Percentiles rank a stretch among this genome's conserved stretches.
These are phyloP conservation scores for Dione vanillae DNA, from an alignment of 2,888 invertebrate genomes.

Conservation along the genomic window DNA sequence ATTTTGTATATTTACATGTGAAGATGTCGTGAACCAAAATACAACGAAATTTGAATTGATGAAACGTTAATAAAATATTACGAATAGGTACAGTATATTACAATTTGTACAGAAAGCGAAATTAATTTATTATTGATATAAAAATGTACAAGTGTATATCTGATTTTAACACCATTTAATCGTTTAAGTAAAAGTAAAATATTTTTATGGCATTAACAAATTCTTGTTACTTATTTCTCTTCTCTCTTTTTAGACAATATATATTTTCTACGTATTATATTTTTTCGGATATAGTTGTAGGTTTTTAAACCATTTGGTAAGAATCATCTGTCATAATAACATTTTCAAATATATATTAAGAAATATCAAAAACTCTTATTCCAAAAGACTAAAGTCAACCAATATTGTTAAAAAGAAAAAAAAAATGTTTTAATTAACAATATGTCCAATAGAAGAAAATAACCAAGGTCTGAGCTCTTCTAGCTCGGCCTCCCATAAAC, in stretches of 20 bases:
- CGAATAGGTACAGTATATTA: conserved; percentile 32
- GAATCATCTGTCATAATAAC: too few species aligned
- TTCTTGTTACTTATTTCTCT: not conserved
- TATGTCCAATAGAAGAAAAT: not conserved
- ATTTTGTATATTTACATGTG: conserved; percentile 27
- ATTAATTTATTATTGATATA: not conserved
- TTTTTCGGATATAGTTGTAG: not conserved
- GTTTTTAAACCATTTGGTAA: not conserved
- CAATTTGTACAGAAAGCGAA: conserved; percentile 39
- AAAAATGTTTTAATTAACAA: not conserved
- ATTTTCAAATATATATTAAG: too few species aligned
- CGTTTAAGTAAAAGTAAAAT: too few species aligned
- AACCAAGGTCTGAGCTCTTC: too few species aligned
- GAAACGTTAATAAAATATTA: conserved; percentile 41
- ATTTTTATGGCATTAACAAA: not conserved
- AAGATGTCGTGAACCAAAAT: conserved; percentile 35
- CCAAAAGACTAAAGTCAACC: too few species aligned
- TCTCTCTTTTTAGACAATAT: not conserved
- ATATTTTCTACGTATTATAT: not conserved
- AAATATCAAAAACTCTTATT: too few species aligned
- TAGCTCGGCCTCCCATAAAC: too few species aligned
- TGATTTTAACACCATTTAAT: too few species aligned
- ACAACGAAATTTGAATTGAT: conserved; percentile 32
- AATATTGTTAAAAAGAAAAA: too few species aligned
- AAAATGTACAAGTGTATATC: too few species aligned